A percentile compares a stretch with the other conserved stretches of the same genome.
Evolutionary conservation across 2,113 vertebrate species (phyloP).

Genomic region (Micronycteris hirsuta): DNA sequence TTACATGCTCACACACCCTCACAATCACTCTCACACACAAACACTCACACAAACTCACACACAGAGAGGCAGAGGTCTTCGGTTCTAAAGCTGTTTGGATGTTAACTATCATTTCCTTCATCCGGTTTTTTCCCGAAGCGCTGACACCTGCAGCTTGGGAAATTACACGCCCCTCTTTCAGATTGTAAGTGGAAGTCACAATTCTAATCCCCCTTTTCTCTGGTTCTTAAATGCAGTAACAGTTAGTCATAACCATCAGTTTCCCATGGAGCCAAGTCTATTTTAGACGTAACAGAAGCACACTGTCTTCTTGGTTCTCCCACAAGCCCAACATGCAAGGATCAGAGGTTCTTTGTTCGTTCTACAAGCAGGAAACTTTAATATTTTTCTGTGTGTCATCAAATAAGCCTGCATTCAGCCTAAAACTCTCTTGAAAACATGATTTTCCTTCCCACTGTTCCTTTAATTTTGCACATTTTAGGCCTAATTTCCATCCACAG

Average conservation of each 20-base stretch:
- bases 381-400: not conserved
- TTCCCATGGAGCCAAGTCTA: not conserved
- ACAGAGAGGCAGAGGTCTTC: not conserved
- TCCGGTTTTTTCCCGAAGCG: not conserved
- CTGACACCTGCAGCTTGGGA: not conserved
- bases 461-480: slow-evolving; percentile 55
- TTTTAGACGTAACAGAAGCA: not conserved
- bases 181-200: not conserved
- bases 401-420: not conserved
- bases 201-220: not conserved
- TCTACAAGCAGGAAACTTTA: slow-evolving; percentile 15
- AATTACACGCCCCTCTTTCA: not conserved
- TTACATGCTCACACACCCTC: not conserved
- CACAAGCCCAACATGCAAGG: not conserved
- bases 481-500: slow-evolving; percentile 26
- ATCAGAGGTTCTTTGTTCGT: not conserved
- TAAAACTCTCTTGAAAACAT: not conserved
- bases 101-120: not conserved
- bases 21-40: not conserved
- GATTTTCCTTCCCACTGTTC: slow-evolving; percentile 38
- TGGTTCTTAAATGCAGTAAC: not conserved
- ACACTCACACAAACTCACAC: not conserved
- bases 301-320: slow-evolving; percentile 12
- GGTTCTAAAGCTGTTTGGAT: not conserved
- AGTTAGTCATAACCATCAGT: not conserved